Conservation (phyloP, 2,797 vertebrate genomes). For the Potorous gilbertii region DNA sequence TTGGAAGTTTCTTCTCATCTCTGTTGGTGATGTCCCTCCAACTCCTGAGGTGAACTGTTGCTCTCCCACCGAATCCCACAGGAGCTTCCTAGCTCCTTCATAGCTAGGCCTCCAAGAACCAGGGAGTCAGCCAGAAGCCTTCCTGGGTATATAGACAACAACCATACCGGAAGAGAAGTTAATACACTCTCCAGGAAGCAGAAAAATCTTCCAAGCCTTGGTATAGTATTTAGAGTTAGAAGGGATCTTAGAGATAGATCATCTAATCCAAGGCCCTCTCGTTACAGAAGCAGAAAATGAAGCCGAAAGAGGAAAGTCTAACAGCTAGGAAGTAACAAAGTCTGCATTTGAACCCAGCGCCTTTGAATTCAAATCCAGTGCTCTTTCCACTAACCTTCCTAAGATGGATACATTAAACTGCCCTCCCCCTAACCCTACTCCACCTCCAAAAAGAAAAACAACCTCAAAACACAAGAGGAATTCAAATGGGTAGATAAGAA, state of each 20-base stretch:
- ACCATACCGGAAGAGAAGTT: background rate
- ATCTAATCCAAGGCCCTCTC: background rate
- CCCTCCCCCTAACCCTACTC: background rate
- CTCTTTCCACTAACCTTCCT: background rate
- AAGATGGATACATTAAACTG: background rate
- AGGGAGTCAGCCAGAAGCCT: background rate
- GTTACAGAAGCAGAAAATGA: background rate
- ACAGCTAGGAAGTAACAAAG: background rate
- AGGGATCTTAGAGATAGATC: background rate
- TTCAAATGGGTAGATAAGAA: background rate
- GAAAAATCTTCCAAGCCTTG: background rate
- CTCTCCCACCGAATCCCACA: background rate
- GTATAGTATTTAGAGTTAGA: background rate
- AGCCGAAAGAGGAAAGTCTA: background rate
- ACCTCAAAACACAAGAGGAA: background rate
- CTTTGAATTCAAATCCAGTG: background rate
- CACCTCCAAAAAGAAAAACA: background rate
- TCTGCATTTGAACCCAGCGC: background rate
- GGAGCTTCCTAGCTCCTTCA: background rate
- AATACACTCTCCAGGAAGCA: background rate
- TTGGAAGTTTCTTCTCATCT: background rate
- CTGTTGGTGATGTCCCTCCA: background rate
- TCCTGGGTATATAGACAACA: background rate
- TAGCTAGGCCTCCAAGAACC: background rate
- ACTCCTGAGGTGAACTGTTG: background rate